Base-by-base conservation (phyloP, 2,113 vertebrate genomes). In the Tringa solitaria region DNA sequence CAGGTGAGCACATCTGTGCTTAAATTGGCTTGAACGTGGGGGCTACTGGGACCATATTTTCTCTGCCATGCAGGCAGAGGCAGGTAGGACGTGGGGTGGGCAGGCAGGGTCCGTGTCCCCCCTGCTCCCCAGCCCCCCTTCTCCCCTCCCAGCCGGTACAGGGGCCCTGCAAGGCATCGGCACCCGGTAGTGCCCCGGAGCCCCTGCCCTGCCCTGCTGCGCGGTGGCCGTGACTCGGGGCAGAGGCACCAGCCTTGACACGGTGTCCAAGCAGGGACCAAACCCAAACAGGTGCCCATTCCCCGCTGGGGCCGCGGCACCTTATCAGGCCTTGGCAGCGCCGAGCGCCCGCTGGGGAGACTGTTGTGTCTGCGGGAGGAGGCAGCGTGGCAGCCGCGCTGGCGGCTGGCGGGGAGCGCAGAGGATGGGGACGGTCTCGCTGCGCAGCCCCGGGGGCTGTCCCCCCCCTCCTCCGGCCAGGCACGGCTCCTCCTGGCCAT, bases 281-380 rank as follows among this genome's bases (percentile, higher is more conserved):
- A 98, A 97, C 89, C 90, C 93, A 95, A 87, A 96, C 74, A 96
- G 83, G 78, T 84, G 76, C 81, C 93, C 68, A 20, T 32, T 54
- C n/a, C 77, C 76, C 1, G 1, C 69, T 43, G 41, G 2, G 61
- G 39, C 79, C 6, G 35, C 32, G 20, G 69, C 77, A 35, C 84
- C 50, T 96, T 94, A 95, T 94, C 94, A 90, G 63, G 35, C 64
- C 53, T 78, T 81, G 85, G 92, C 91, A 84, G 57, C 4, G 0
- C 84, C 6, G 37, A 7, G 22, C 8, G 21, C 68, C 51, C 1
- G 14, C 69, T 4, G 18, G 63, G 24, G 65, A 88, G 74, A 27
- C 24, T 97, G 94, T 96, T 89, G 89, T 82, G 85, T 93, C 95
- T 97, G 69, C 56, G 4, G 56, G 53, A 1, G 3, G 32, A 2